A percentile compares a stretch with the other conserved stretches of the same genome.
Evolutionary conservation across 2,888 invertebrate species (phyloP).

Genomic region (Lottia scabra): DNA sequence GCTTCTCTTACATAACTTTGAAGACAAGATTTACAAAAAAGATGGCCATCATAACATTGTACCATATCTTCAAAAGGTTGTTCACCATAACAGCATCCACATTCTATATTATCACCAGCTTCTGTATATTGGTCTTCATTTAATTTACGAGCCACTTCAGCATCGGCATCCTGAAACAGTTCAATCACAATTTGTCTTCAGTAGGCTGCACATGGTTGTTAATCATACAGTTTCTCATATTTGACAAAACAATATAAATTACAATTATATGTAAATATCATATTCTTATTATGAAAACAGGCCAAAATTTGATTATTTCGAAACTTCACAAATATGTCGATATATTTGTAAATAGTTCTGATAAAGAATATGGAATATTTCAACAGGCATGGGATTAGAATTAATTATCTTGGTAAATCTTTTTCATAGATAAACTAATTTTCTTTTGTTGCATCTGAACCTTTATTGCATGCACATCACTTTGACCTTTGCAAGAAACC

Average conservation of each 20-base stretch:
- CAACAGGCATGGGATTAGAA: no score
- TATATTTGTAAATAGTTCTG: background rate
- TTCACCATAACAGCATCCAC: constrained; percentile 61
- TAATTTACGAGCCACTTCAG: constrained; percentile 39
- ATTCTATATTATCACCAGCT: constrained; percentile 57
- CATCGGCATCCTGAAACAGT: constrained; percentile 41
- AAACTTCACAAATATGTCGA: background rate
- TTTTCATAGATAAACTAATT: no score
- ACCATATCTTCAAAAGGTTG: constrained; percentile 58
- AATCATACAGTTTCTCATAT: background rate
- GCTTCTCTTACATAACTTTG: constrained; percentile 54
- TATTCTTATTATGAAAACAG: no score
- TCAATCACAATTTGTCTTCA: no score
- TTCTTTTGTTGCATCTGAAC: no score
- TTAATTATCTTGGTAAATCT: no score
- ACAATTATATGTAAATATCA: no score
- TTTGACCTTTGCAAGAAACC: no score
- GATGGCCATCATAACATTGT: constrained; percentile 63
- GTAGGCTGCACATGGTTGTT: background rate
- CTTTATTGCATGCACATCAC: no score
- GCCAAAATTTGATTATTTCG: no score
- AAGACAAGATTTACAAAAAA: constrained; percentile 62
- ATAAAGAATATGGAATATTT: background rate
- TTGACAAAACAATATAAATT: background rate
- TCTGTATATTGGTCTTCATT: constrained; percentile 52